Conservation (phyloP, 2,888 invertebrate species). For the Sinodicranocentrus sp. region DNA sequence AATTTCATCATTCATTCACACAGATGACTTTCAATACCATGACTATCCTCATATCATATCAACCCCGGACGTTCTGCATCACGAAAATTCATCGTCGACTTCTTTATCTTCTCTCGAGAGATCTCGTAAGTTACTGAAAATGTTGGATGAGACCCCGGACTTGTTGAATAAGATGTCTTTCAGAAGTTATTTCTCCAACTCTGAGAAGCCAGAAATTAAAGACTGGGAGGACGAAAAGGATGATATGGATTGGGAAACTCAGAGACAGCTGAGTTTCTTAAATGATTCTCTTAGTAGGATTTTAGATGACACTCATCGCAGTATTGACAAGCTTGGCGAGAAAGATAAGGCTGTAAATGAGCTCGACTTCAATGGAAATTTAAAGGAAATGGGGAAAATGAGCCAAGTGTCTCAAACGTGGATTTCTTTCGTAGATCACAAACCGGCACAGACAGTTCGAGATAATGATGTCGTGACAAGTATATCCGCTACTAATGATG, state of each 20-base stretch:
- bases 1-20: not conserved
- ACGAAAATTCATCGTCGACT: slow-evolving; percentile 40
- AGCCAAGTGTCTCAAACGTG: slow-evolving; percentile 75
- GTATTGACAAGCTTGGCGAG: slow-evolving; percentile 5
- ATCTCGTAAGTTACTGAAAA: slow-evolving; percentile 68
- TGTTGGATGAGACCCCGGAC: slow-evolving; percentile 73
- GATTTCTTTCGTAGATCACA: slow-evolving; percentile 74
- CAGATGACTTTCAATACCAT: not conserved
- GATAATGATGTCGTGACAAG: slow-evolving; percentile 75
- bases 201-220: slow-evolving; percentile 23
- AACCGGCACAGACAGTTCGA: slow-evolving; percentile 72
- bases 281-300: slow-evolving; percentile 71
- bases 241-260: slow-evolving; percentile 69
- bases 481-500: slow-evolving; percentile 74
- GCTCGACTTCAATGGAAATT: slow-evolving; percentile 62
- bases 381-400: slow-evolving; percentile 39
- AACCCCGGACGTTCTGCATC: slow-evolving; percentile 65
- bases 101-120: slow-evolving; percentile 60
- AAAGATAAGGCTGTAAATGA: slow-evolving; percentile 4
- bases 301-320: slow-evolving; percentile 62
- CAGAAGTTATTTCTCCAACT: slow-evolving; percentile 63
- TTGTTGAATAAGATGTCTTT: slow-evolving; percentile 75
- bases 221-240: slow-evolving; percentile 55
- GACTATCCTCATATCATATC: slow-evolving; percentile 34
- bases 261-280: slow-evolving; percentile 70